Evolutionary conservation across 2,888 invertebrate genomes (phyloP).

Genomic region (Boloria euphrosyne): DNA sequence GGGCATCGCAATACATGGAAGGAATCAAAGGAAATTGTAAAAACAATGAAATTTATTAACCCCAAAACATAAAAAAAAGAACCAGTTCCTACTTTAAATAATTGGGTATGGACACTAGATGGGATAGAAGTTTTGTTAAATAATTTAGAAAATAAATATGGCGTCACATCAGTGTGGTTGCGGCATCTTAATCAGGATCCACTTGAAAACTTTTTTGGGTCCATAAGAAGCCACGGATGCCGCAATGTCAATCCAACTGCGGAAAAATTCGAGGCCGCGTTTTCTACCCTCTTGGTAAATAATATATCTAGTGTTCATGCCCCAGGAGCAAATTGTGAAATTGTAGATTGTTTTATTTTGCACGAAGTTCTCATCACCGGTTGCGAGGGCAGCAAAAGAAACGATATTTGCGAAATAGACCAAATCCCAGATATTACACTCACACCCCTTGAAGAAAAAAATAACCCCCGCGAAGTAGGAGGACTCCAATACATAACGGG

Average conservation of each 20-base stretch:
- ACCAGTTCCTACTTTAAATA: conserved; percentile 37
- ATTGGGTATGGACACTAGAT: conserved; percentile 39
- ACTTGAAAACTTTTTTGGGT: conserved; percentile 44
- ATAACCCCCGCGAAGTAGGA: conserved; percentile 24
- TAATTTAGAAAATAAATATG: conserved; percentile 25
- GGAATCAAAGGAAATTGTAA: conserved; percentile 3
- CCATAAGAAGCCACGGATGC: conserved; percentile 40
- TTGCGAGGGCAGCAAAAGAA: conserved; percentile 5
- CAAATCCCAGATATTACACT: conserved; percentile 17
- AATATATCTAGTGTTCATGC: conserved; percentile 41
- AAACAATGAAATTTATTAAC: conserved; percentile 38
- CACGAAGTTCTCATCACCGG: conserved; percentile 15
- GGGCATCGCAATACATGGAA: too few relatives aligned
- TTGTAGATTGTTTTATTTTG: conserved; percentile 22
- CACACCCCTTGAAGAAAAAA: conserved; percentile 26
- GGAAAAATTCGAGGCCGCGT: conserved; percentile 34
- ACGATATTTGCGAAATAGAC: neutral
- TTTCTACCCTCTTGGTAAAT: conserved; percentile 34
- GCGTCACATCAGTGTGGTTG: conserved; percentile 41
- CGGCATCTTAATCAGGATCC: conserved; percentile 46
- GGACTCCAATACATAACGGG: conserved; percentile 36
- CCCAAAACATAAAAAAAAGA: conserved; percentile 7
- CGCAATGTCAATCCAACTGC: conserved; percentile 37
- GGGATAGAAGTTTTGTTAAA: conserved; percentile 24
- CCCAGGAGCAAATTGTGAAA: conserved; percentile 40